Conservation (phyloP, 2,888 invertebrate genomes). For the Diaperis boleti region DNA sequence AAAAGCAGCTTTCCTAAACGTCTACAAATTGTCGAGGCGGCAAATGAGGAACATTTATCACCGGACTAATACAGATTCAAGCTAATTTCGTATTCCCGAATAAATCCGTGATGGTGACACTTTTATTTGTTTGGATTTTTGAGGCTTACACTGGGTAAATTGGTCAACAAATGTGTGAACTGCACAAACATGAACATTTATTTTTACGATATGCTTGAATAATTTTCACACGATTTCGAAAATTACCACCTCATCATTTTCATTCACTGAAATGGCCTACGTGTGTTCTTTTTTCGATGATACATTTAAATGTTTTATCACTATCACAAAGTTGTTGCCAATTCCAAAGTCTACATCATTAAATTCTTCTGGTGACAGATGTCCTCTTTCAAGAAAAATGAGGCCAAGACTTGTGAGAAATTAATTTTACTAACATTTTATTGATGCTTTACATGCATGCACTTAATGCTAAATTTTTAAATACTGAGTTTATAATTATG, state of each 20-base stretch:
- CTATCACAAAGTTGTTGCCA: neutral
- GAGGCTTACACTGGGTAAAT: slow-evolving; percentile 43
- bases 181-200: slow-evolving; percentile 33
- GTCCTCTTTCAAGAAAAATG: slow-evolving; percentile 9
- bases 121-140: slow-evolving; percentile 61
- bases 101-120: slow-evolving; percentile 62
- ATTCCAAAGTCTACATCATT: slow-evolving; percentile 1
- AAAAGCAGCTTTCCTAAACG: slow-evolving; percentile 65
- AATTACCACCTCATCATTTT: slow-evolving; percentile 15
- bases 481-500: neutral
- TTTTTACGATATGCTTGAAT: slow-evolving; percentile 17
- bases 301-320: neutral
- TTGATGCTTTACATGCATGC: slow-evolving; percentile 1
- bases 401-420: slow-evolving; percentile 17
- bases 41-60: slow-evolving; percentile 66
- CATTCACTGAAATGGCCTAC: slow-evolving; percentile 2
- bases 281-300: slow-evolving; percentile 2
- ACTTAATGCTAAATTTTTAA: neutral
- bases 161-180: slow-evolving; percentile 46
- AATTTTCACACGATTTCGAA: slow-evolving; percentile 17
- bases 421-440: slow-evolving; percentile 5
- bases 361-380: neutral
- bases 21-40: slow-evolving; percentile 68
- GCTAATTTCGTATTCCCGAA: slow-evolving; percentile 62
- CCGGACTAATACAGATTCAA: slow-evolving; percentile 62